These are phyloP conservation scores for Drosophila orena DNA, from an alignment of 1,140 invertebrate genomes.

Conservation along the genomic window DNA sequence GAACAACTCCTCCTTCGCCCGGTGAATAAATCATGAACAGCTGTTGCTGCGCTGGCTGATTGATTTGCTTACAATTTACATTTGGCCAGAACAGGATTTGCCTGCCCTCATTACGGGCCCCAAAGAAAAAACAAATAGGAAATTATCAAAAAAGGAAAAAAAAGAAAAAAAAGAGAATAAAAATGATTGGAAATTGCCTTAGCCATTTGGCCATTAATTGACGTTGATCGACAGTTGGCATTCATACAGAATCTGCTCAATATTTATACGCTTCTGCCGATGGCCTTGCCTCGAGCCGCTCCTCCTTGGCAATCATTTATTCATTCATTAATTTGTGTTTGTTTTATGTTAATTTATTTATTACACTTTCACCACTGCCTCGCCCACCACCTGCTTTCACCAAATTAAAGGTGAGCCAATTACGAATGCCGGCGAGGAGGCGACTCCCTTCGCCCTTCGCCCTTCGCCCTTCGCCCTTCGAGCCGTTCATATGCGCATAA, in stretches of 20 bases:
- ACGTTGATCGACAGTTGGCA: conserved; percentile 80
- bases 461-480: too few relatives aligned
- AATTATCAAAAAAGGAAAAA: not conserved
- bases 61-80: conserved; percentile 61
- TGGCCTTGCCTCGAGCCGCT: not conserved
- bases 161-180: conserved; percentile 3
- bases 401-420: conserved; percentile 67
- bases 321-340: conserved; percentile 82
- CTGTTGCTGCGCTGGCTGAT: conserved; percentile 51
- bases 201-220: conserved; percentile 66
- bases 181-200: conserved; percentile 46
- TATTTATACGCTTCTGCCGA: conserved; percentile 54
- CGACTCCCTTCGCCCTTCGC: not conserved
- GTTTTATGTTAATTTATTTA: conserved; percentile 83
- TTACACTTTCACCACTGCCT: conserved; percentile 35
- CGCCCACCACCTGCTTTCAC: conserved; percentile 10
- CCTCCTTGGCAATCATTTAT: conserved; percentile 67
- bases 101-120: conserved; percentile 16
- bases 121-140: conserved; percentile 3
- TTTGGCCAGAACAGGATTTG: conserved; percentile 39
- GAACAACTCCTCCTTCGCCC: not conserved
- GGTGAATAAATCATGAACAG: conserved; percentile 54
- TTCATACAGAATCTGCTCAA: conserved; percentile 56
- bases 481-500: conserved; percentile 64
- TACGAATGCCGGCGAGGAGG: conserved; percentile 43